Evolutionary conservation across 1,140 invertebrate species (phyloP), one percentile per base, ranked within the genome.

Genomic region (Battus philenor): DNA sequence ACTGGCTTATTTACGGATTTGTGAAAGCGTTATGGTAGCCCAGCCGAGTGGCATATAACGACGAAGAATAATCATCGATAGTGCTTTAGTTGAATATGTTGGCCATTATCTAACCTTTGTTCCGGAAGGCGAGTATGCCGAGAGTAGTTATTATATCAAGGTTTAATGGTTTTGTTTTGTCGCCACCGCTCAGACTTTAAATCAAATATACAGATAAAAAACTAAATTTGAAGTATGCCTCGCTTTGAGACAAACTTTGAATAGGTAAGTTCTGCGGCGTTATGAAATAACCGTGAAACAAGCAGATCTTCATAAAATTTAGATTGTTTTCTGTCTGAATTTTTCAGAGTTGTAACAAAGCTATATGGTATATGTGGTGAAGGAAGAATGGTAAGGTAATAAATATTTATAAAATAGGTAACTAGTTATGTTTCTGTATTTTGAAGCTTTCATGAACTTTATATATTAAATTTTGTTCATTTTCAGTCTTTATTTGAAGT

Each of bases 241-340:
- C 9, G 29, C 10, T 27, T 6, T 16, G 32, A 34, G 22, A 15
- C 18, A 31, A 20, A 52, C 38, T 52, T 47, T 39, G 48, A 45
- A 33, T 33, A 45, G n/a, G n/a, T n/a, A 57, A 53, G 50, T 50
- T 41, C 54, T 38, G 22, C 36, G 11, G 27, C 30, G 38, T 30
- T 13, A 20, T 54, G 30, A 60, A 67, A 62, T 68, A 56, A 48
- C 51, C 63, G 60, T 60, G 61, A 70, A 67, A 70, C 60, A 50
- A 65, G 52, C 52, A 46, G 29, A 31, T 54, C 54, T 62, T 50
- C 50, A 44, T 36, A 54, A 61, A 68, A 65, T 65, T 60, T 56
- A 60, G 64, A 62, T 54, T 52, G 52, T 55, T 54, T 60, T 30
- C 27, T 56, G 51, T 46, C 47, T 44, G 34, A 48, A 49, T 49